Evolutionary conservation across 2,113 vertebrate genomes (phyloP), one percentile per base, ranked within the genome.

Genomic region (Phylloscopus whistleri): DNA sequence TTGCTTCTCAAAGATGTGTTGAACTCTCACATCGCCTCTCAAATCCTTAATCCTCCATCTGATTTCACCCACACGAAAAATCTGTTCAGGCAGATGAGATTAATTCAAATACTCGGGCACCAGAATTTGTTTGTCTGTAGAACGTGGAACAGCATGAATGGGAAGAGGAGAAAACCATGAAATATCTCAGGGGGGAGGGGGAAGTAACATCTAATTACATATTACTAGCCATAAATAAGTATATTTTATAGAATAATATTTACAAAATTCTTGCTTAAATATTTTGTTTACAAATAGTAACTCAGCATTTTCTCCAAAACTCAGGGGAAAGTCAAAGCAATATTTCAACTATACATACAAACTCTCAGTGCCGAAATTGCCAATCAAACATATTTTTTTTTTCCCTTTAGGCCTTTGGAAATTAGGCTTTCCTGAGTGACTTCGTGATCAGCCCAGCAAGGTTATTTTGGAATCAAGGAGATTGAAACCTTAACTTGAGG

Each of bases 401-500:
- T 41, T 28, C 27, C 30, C 53, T 59, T 72, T 20, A 46, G 14
- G 7, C 55, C 30, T 62, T 44, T 41, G 11, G 48, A 91, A 95
- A 95, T 86, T 23, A 90, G 88, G 84, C 56, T 93, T 84, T 94
- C 75, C 84, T 64, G 24, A 4, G 51, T 30, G 46, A 85, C 87
- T 86, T 85, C 56, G 31, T 92, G 41, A 80, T 68, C 75, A 93
- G 70, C 51, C 48, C 78, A 93, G 66, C 33, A 64, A 95, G 88
- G 87, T 88, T 93, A 94, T 80, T 87, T 63, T 53, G 64, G 68
- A 64, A 52, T 86, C 51, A 92, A 88, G 75, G 86, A 93, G 84
- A 95, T 66, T 89, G 90, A 90, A 93, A 87, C 85, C 30, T 93
- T 18, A 93, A 94, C 63, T 84, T 86, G 72, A 84, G 31, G 19